Base-by-base conservation (phyloP, 2,888 invertebrate species). In the Drosophila barbarae region DNA sequence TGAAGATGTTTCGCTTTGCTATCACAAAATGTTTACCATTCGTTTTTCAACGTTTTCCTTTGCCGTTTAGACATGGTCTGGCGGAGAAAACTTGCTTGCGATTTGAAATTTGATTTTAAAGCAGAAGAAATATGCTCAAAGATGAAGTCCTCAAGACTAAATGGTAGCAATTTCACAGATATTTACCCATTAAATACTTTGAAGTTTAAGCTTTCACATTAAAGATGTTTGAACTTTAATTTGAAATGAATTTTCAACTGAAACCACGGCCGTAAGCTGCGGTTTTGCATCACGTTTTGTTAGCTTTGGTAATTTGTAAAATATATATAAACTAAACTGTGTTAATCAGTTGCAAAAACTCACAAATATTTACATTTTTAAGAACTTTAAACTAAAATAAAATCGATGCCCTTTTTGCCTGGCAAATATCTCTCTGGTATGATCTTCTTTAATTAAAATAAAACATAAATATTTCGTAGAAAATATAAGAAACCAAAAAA, bases 1-100 rank as follows among this genome's bases (percentile, higher is more conserved):
- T 18, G 28, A 39, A 38, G 59, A 58, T 46, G 46, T 59, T 59
- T 38, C 26, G n/a, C 28, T n/a, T 42, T 26, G 23, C 41, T 36
- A 51, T 54, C 57, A 35, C 56, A 42, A 35, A 44, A 23, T 59
- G 44, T 55, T 58, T 59, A 12, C 58, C 3, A 18, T 35, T 26
- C 42, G 42, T n/a, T 42, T n/a, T 34, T 34, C 5, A 34, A 34
- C 50, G 7, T 50, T 55, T 55, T 55, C 28, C 28, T 13, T 32
- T 21, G 18, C 35, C 10, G 51, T 28, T 36, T 51, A 28, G 18
- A 23, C 15, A 34, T 18, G 15, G 28, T 18, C 18, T 30, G 18
- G 18, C 4, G n/a, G 5, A 12, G 23, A 28, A 28, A 36, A 21
- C 51, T 36, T 30, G 30, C 30, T 8, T 4, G 30, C 8, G 8